Conservation (phyloP, 1,140 invertebrate species). For the Drosophila repleta region DNA sequence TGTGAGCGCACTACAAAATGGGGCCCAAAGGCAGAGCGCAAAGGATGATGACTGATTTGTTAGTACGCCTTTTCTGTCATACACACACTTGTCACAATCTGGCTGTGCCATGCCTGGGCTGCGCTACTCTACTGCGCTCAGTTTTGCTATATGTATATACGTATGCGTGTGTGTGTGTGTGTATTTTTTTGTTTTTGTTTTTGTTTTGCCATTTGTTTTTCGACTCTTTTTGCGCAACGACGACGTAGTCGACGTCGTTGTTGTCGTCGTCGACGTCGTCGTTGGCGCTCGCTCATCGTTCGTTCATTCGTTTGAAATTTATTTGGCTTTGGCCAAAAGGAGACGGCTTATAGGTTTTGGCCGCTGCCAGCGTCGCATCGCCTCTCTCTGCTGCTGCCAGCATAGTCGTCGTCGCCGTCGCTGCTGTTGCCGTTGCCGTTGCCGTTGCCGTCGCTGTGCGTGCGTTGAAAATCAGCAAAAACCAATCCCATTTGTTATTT, state of each 20-base stretch:
- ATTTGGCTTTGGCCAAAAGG: conserved; percentile 84
- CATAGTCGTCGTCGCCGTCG: conserved; percentile 11
- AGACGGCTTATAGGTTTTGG: conserved; percentile 83
- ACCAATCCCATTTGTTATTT: conserved; percentile 84
- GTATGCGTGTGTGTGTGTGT: background rate
- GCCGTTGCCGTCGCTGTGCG: conserved; percentile 50
- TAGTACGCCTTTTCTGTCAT: conserved; percentile 83
- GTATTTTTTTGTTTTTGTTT: conserved; percentile 26
- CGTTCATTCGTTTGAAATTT: conserved; percentile 82
- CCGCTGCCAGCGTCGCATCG: conserved; percentile 45
- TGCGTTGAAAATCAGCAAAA: conserved; percentile 83
- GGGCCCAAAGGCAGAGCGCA: conserved; percentile 54
- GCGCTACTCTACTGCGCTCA: conserved; percentile 34
- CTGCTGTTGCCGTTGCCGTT: conserved; percentile 25
- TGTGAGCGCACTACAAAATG: conserved; percentile 47
- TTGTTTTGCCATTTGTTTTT: conserved; percentile 56
- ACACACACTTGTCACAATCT: conserved; percentile 77
- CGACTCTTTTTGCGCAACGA: conserved; percentile 72
- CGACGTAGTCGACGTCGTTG: conserved; percentile 31
- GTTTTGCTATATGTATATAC: conserved; percentile 22
- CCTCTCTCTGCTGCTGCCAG: conserved; percentile 33
- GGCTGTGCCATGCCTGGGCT: conserved; percentile 25
- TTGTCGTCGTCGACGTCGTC: conserved; percentile 44
- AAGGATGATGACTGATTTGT: conserved; percentile 83
- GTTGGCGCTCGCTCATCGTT: conserved; percentile 47